Conservation (phyloP, 2,797 vertebrate genomes). For the Allobates femoralis region DNA sequence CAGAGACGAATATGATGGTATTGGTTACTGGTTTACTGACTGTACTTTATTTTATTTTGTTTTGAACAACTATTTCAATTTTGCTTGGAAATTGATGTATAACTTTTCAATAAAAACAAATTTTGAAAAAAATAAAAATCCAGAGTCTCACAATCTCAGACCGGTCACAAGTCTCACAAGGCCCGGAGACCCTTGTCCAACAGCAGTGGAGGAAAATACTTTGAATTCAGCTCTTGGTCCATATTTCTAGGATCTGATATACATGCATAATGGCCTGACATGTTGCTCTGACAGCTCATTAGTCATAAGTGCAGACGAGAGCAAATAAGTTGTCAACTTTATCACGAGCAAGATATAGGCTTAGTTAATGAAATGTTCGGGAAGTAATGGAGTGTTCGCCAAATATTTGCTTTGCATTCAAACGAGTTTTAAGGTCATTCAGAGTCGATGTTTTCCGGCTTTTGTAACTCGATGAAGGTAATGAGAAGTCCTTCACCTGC, state of each 20-base stretch:
- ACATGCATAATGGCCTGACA: no score
- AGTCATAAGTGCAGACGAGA: not conserved
- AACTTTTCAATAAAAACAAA: no score
- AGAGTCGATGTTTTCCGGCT: constrained; percentile 1
- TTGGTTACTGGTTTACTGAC: no score
- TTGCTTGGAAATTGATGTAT: no score
- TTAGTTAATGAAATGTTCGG: constrained; percentile 7
- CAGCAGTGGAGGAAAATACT: not conserved
- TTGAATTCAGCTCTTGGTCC: not conserved
- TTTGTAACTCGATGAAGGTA: not conserved
- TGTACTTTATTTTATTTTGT: no score
- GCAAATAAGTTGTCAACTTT: not conserved
- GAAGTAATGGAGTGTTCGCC: not conserved
- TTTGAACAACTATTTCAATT: no score
- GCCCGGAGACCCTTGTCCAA: no score
- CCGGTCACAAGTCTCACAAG: no score
- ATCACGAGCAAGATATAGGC: not conserved
- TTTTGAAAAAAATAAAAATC: no score
- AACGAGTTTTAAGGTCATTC: not conserved
- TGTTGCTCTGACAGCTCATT: not conserved
- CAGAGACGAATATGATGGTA: no score
- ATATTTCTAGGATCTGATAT: not conserved
- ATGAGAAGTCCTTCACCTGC: not conserved
- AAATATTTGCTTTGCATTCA: constrained; percentile 1
- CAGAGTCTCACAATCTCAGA: no score